Evolutionary conservation across 1,140 invertebrate genomes (phyloP).

Genomic region (Zaprionus africanus): DNA sequence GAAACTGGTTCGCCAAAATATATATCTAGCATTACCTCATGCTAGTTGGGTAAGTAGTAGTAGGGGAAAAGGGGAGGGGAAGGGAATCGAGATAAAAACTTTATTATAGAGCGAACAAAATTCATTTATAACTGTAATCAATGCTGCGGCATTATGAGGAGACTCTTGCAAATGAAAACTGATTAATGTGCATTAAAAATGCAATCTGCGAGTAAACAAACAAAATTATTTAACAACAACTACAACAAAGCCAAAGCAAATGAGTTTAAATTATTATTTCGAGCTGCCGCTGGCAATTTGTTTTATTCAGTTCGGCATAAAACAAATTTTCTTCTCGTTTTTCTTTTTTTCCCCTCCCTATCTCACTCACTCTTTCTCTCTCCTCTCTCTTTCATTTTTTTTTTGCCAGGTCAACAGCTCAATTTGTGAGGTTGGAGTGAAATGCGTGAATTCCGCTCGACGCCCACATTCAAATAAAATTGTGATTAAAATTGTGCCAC

Average conservation of each 20-base stretch:
- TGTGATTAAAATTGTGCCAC: conserved; percentile 8
- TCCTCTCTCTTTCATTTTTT: background rate
- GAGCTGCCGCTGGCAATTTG: background rate
- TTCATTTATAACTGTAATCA: conserved; percentile 42
- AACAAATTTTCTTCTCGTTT: conserved; percentile 13
- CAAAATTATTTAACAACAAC: conserved; percentile 27
- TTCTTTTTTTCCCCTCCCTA: background rate
- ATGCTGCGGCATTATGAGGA: conserved; percentile 29
- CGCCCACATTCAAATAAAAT: conserved; percentile 35
- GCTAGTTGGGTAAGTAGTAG: too few relatives aligned
- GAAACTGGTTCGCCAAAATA: conserved; percentile 65
- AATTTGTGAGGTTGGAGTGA: conserved; percentile 39
- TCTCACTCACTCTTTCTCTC: background rate
- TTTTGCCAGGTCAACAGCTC: conserved; percentile 24
- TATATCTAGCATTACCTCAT: conserved; percentile 68
- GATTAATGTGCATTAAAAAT: conserved; percentile 53
- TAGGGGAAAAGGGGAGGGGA: background rate
- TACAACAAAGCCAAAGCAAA: conserved; percentile 27
- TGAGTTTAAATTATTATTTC: conserved; percentile 39
- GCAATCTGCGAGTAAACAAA: conserved; percentile 38
- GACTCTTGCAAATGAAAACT: conserved; percentile 17
- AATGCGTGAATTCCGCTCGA: conserved; percentile 39
- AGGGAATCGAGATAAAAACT: conserved; percentile 26
- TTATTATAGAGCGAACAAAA: conserved; percentile 32
- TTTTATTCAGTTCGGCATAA: conserved; percentile 10